Evolutionary conservation across 1,140 invertebrate species (phyloP), one percentile per base, ranked within the genome.

Genomic region (Callitettix versicolor): DNA sequence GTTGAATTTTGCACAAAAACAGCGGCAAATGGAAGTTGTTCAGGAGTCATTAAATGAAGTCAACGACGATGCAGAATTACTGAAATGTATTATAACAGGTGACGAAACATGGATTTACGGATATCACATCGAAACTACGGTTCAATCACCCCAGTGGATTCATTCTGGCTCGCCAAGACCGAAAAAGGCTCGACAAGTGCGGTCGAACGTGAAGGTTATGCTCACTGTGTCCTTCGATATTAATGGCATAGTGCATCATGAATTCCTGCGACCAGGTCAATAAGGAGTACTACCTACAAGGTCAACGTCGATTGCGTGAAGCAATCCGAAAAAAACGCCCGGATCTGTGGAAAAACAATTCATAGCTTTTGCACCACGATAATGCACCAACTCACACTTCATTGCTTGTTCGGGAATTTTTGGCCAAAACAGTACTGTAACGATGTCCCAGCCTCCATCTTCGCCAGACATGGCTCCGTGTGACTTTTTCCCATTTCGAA

Each of bases 151-250:
- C 56, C 53, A 63, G 5, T 65, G 56, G 58, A 50, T 24, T 21
- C 42, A 36, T n/a, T n/a, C n/a, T n/a, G 43, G 1, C 12, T 62
- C 59, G 12, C 60, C 58, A 60, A 43, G 49, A 40, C 43, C 40
- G 21, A 61, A 64, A 47, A 62, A 56, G 61, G 58, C 57, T 15
- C 38, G 48, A 52, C 56, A 56, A 47, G 34, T 0, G 14, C 60
- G 58, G 33, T 62, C 56, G 36, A 63, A 56, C 54, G 14, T 60
- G 34, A 62, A 65, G 50, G 59, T 57, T 1, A 58, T 68, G 55
- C 40, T 67, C 41, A 63, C 64, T 43, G 44, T 63, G 49, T 62
- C 67, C 53, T 65, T 63, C 24, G 56, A 66, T 22, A 56, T 58
- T 43, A 53, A 61, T 48, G 61, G 61, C 2, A 55, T 67, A 53